Conservation (phyloP, 1,140 invertebrate species). For the Uloborus diversus region DNA sequence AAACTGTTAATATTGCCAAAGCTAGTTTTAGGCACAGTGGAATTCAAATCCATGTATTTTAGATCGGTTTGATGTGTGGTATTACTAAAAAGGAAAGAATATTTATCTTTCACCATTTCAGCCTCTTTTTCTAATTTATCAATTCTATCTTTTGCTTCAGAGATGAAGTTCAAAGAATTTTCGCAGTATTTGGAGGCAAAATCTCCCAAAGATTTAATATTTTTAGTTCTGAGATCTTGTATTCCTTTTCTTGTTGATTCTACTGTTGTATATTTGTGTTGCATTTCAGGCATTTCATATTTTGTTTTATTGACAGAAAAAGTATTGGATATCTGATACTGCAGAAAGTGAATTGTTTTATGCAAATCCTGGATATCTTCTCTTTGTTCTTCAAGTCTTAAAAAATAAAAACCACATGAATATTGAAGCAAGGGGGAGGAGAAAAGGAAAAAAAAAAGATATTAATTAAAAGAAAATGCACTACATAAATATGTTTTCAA, state of each 20-base stretch:
- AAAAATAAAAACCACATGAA: constrained; percentile 16
- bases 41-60: not conserved
- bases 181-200: not conserved
- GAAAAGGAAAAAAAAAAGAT: no score
- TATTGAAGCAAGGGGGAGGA: no score
- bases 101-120: not conserved
- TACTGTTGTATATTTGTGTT: not conserved
- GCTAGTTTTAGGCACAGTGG: not conserved
- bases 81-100: constrained; percentile 17
- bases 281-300: not conserved
- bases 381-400: constrained; percentile 38
- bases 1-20: not conserved
- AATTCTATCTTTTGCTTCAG: constrained; percentile 17
- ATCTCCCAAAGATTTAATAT: not conserved
- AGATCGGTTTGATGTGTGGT: not conserved
- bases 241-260: not conserved
- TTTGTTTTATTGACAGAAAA: not conserved
- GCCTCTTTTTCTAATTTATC: constrained; percentile 29
- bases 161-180: constrained; percentile 17
- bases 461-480: no score
- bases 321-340: constrained; percentile 25
- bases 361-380: constrained; percentile 44
- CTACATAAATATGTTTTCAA: no score
- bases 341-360: constrained; percentile 28
- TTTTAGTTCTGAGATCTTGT: not conserved